Evolutionary conservation across 1,140 invertebrate species (phyloP).

Genomic region (Musca domestica): DNA sequence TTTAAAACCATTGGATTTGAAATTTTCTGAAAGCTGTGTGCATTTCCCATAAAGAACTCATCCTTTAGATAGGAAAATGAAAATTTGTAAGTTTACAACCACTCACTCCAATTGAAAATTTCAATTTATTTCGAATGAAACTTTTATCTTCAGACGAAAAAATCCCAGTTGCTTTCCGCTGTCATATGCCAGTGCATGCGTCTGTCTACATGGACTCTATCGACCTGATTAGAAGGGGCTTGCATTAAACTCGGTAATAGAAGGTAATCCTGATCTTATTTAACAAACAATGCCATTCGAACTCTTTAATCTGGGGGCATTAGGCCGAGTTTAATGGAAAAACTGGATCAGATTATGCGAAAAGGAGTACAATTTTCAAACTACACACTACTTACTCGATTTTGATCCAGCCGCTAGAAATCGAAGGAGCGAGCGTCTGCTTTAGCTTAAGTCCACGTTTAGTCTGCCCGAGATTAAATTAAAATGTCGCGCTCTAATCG

Average conservation of each 20-base stretch:
- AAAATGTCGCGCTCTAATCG: slow-evolving; percentile 38
- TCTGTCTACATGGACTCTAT: no score
- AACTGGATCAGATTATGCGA: slow-evolving; percentile 1
- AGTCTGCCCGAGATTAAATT: slow-evolving; percentile 42
- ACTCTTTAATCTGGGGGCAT: neutral
- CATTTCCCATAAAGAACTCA: no score
- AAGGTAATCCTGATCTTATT: slow-evolving; percentile 9
- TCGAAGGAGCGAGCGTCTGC: slow-evolving; percentile 11
- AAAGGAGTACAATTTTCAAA: neutral
- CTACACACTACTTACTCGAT: neutral
- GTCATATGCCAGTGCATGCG: no score
- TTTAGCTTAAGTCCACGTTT: slow-evolving; percentile 15
- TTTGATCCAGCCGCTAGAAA: slow-evolving; percentile 12
- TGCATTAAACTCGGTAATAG: slow-evolving; percentile 2
- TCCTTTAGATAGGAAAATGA: no score
- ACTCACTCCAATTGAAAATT: no score
- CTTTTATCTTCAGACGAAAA: no score
- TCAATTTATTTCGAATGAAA: no score
- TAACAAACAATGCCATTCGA: slow-evolving; percentile 4
- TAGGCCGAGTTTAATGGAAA: slow-evolving; percentile 1
- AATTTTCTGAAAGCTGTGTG: no score
- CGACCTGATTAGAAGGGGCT: neutral
- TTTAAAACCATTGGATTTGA: no score
- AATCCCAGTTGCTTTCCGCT: no score
- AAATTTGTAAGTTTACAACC: no score